These are phyloP conservation scores for Ariolimax columbianus DNA, from an alignment of 2,888 invertebrate genomes.

Conservation along the genomic window DNA sequence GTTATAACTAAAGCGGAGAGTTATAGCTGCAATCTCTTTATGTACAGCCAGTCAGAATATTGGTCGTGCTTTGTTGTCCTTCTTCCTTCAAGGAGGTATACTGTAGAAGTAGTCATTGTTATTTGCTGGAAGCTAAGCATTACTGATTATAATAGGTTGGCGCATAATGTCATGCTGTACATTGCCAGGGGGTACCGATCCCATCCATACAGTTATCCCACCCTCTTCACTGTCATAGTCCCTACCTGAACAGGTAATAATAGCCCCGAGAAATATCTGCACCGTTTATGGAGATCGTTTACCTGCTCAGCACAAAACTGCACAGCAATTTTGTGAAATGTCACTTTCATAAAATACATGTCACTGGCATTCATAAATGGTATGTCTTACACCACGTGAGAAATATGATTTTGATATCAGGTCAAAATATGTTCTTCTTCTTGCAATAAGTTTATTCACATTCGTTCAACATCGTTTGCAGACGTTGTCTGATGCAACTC, in stretches of 20 bases:
- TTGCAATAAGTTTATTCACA: too few relatives aligned
- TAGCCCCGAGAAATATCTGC: background rate
- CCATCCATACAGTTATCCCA: background rate
- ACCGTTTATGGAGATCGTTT: background rate
- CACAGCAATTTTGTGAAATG: background rate
- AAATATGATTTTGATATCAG: background rate
- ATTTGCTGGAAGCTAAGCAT: too few relatives aligned
- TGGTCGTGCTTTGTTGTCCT: too few relatives aligned
- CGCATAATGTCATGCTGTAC: too few relatives aligned
- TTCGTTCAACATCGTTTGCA: too few relatives aligned
- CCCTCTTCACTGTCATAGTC: background rate
- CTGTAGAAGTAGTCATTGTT: too few relatives aligned
- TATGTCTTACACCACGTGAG: slow-evolving; percentile 9
- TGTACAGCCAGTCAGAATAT: too few relatives aligned
- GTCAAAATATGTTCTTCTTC: background rate
- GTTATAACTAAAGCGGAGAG: background rate
- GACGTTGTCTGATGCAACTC: too few relatives aligned
- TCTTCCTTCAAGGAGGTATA: too few relatives aligned
- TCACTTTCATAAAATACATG: background rate
- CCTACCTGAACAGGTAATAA: background rate
- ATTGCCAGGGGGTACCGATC: too few relatives aligned
- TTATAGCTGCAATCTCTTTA: too few relatives aligned
- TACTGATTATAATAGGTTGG: too few relatives aligned
- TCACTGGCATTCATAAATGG: background rate
- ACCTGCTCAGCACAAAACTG: background rate